Base-by-base conservation (phyloP, 1,140 invertebrate genomes). In the Lordiphosa clarofinis region DNA sequence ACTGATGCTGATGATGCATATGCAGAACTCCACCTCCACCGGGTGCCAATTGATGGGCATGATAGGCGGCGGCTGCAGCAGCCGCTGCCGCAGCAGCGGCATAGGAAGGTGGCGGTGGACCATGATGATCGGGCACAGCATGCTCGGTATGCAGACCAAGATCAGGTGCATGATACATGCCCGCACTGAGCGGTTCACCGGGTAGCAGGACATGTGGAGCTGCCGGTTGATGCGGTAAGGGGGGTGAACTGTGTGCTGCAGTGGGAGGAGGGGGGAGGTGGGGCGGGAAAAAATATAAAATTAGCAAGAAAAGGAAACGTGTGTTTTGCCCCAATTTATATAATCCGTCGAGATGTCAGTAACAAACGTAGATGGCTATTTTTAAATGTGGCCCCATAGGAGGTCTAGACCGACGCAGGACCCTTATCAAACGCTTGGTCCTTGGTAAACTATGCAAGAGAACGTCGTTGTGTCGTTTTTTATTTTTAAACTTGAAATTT, bases 91-190 rank as follows among this genome's bases (percentile, higher is more conserved):
- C 81, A 0, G 87, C 87, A 1, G 78, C 79, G 0, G 86, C 76
- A 44, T 81, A 79, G 1, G 74, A 79, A 1, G 84, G 86, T 19
- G 86, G 76, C 46, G 88, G 88, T 4, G 78, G 81, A 6, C 87
- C 75, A 58, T 87, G 86, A 49, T 81, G 81, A 12, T 88, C 81
- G 1, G 82, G 61, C 8, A 86, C 50, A 8, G 46, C 63, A 35
- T 87, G 86, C 62, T 88, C 86, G 3, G 86, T 86, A n/a, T 88
- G 86, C 21, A 88, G 55, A 0, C 86, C 86, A 31, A 88, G 43
- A 42, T 88, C 87, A 5, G 82, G 81, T 1, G 86, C 81, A 49
- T 88, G 87, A 35, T 88, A 88, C 57, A 88, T 86, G 19, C 86
- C 78, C 9, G 86, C 86, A 35, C 58, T 84, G 19, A 86, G 65